phyloP scores from a whole-genome alignment of 2,797 vertebrate species.

The Mormyrops attenuatus region DNA sequence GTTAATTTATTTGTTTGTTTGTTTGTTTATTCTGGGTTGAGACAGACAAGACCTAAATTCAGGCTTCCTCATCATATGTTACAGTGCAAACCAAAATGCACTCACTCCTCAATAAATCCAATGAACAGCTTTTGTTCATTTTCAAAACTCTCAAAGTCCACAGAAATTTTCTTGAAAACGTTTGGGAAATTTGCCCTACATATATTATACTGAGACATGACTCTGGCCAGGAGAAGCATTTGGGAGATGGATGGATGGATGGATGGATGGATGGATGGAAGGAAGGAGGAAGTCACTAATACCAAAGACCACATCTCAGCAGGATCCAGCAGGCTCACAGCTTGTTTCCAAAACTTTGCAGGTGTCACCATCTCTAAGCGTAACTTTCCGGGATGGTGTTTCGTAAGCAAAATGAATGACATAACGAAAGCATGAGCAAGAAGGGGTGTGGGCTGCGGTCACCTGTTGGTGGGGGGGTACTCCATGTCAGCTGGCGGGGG shows the following conservation, averaged over 20 bases:
- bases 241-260: not conserved
- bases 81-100: not conserved
- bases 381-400: not conserved
- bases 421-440: not conserved
- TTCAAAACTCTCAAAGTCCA: not conserved
- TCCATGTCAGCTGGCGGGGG: slow-evolving; percentile 35
- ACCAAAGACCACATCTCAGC: not conserved
- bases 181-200: not conserved
- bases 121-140: not conserved
- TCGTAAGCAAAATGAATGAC: not conserved
- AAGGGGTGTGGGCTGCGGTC: slow-evolving; percentile 35
- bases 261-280: not conserved
- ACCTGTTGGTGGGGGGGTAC: slow-evolving; percentile 58
- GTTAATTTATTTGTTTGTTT: not conserved
- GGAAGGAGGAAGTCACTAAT: not conserved
- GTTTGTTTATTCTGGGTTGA: not conserved
- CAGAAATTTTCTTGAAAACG: not conserved
- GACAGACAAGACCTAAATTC: not conserved
- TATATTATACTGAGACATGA: not conserved
- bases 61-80: not conserved
- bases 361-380: not conserved
- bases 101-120: not conserved
- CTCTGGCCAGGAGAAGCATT: not conserved
- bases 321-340: not conserved
- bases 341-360: not conserved